Evolutionary conservation across 2,113 vertebrate genomes (phyloP).

Genomic region (Heterochromis multidens): DNA sequence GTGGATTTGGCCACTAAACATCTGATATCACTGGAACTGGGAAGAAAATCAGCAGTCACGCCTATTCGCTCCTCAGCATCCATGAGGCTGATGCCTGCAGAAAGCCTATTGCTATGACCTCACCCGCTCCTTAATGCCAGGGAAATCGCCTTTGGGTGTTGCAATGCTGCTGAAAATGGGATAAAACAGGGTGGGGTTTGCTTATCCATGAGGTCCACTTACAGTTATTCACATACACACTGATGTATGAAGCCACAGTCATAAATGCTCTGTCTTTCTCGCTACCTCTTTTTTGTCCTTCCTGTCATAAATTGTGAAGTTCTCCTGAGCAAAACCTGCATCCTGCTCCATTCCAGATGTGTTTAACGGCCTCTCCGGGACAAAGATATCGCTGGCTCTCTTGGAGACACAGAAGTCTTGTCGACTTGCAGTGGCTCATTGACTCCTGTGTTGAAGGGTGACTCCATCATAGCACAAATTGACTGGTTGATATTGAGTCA

Average conservation of each 20-base stretch:
- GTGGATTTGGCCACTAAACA: neutral
- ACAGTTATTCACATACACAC: neutral
- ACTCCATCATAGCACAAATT: neutral
- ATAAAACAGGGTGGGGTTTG: constrained; percentile 9
- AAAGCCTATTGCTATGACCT: constrained; percentile 38
- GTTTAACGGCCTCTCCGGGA: constrained; percentile 46
- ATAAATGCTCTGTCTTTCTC: neutral
- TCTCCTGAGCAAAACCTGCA: constrained; percentile 29
- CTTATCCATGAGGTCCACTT: neutral
- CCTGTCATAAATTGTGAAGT: constrained; percentile 51
- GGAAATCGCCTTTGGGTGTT: constrained; percentile 21
- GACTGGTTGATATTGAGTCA: neutral
- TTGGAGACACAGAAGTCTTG: neutral
- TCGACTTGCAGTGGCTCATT: neutral
- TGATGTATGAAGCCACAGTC: neutral
- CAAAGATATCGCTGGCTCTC: neutral
- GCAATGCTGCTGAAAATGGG: neutral
- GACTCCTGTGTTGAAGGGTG: neutral
- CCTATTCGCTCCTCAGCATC: constrained; percentile 18
- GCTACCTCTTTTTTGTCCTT: constrained; percentile 22
- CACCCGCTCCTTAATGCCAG: neutral
- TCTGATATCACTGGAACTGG: constrained; percentile 32
- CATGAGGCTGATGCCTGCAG: constrained; percentile 11
- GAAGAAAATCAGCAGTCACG: constrained; percentile 25
- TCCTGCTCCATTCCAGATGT: constrained; percentile 59